Evolutionary conservation across 2,113 vertebrate species (phyloP).

Genomic region (Gambusia affinis): DNA sequence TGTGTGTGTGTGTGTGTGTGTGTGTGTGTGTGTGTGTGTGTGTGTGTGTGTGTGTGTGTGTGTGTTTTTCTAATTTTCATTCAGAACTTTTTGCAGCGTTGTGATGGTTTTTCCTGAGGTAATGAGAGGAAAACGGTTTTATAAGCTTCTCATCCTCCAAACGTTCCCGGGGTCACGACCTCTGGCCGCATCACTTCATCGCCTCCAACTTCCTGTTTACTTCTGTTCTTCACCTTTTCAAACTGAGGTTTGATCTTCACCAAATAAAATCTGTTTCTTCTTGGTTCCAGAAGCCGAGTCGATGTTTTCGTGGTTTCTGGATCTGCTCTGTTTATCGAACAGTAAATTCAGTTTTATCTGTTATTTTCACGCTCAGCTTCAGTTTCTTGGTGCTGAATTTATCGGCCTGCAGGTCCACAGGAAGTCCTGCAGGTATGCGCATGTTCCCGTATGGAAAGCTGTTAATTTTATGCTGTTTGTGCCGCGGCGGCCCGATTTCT

Average conservation of each 20-base stretch:
- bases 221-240: neutral
- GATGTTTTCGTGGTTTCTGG: neutral
- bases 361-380: neutral
- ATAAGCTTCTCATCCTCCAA: too few species aligned
- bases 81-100: too few species aligned
- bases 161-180: constrained; percentile 16
- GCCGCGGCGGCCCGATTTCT: constrained; percentile 39
- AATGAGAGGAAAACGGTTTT: constrained; percentile 54
- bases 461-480: constrained; percentile 57
- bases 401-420: constrained; percentile 38
- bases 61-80: too few species aligned
- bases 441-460: constrained; percentile 27
- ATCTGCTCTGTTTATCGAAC: neutral
- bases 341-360: constrained; percentile 17
- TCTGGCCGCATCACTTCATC: neutral
- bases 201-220: neutral
- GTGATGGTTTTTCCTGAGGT: constrained; percentile 36
- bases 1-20: too few species aligned
- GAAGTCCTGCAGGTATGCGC: constrained; percentile 58
- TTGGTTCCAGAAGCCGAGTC: neutral
- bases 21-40: too few species aligned
- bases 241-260: neutral
- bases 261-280: neutral
- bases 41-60: too few species aligned
- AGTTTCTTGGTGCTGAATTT: constrained; percentile 30